Evolutionary conservation across 1,140 invertebrate genomes (phyloP), one percentile per base, ranked within the genome.

Genomic region (Parasteatoda tepidariorum): DNA sequence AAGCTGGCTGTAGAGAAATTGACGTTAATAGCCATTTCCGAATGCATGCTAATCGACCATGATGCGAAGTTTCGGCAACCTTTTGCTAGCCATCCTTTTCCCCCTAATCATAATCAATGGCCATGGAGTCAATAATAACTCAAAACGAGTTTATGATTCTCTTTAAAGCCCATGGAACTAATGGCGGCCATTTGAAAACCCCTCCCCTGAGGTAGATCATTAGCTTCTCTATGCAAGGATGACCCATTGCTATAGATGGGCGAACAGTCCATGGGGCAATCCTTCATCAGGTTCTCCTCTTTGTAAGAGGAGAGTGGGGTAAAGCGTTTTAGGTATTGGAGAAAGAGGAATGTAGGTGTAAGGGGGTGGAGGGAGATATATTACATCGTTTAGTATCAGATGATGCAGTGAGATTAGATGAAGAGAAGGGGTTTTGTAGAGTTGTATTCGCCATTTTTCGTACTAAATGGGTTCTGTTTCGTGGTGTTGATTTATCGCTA

Each of bases 121-220:
- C 73, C 73, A 24, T 22, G 33, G 73, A 75, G 73, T 75, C 73
- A 75, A 75, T 75, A 75, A 75, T 75, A 75, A 75, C 57, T 59
- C 57, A 59, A 59, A 59, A 59, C 73, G 57, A 33, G 73, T 62
- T 75, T 75, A 75, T 75, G 73, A 75, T 75, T 75, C 73, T 75
- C 73, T 75, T 75, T 75, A 75, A 75, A 75, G 73, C 62, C 57
- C 38, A 48, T 48, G 38, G 73, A 54, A 75, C 73, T 75, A 75
- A 75, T 75, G 73, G 73, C 73, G 57, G 34, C 73, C 73, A 75
- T 75, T 75, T 75, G 57, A 75, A 75, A 75, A 57, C 73, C 59
- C 73, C 73, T 75, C 73, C 73, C 73, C 31, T 13, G 73, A 62
- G 73, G 57, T 28, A 57, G 48, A 75, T 75, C 73, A 75, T 75